phyloP scores from a whole-genome alignment of 2,888 invertebrate species.

The Anthophora plumipes region DNA sequence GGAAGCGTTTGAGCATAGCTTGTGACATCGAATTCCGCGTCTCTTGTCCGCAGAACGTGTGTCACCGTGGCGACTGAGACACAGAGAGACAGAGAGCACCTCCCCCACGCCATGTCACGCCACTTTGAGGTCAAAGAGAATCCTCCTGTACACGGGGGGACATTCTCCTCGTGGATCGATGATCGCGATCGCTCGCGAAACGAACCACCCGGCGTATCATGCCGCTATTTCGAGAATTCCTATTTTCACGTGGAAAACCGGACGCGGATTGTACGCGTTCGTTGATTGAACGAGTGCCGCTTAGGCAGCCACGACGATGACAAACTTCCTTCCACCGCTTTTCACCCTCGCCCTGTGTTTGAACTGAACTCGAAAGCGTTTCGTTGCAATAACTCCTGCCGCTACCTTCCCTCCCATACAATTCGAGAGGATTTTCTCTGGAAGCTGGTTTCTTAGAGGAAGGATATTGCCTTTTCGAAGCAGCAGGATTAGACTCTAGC shows the following conservation, averaged over 20 bases:
- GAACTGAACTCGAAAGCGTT: not conserved
- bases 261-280: conserved; percentile 1
- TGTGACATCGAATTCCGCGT: conserved; percentile 66
- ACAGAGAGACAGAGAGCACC: conserved; percentile 21
- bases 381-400: conserved; percentile 7
- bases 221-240: conserved; percentile 63
- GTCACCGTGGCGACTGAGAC: not conserved
- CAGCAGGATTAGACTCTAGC: not conserved
- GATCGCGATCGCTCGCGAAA: conserved; percentile 44
- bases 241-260: conserved; percentile 53
- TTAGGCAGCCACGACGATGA: conserved; percentile 9
- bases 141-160: conserved; percentile 37
- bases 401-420: not conserved
- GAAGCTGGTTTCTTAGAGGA: not conserved
- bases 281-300: conserved; percentile 37
- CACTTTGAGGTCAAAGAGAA: conserved; percentile 68
- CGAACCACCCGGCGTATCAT: not conserved
- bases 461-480: not conserved
- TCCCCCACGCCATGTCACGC: conserved; percentile 38
- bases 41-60: not conserved
- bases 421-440: not conserved
- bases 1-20: conserved; percentile 69
- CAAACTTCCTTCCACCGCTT: conserved; percentile 4
- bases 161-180: conserved; percentile 44
- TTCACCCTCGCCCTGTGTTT: conserved; percentile 3